phyloP scores from a whole-genome alignment of 2,888 invertebrate species.

The Alloscopus bannaensis region DNA sequence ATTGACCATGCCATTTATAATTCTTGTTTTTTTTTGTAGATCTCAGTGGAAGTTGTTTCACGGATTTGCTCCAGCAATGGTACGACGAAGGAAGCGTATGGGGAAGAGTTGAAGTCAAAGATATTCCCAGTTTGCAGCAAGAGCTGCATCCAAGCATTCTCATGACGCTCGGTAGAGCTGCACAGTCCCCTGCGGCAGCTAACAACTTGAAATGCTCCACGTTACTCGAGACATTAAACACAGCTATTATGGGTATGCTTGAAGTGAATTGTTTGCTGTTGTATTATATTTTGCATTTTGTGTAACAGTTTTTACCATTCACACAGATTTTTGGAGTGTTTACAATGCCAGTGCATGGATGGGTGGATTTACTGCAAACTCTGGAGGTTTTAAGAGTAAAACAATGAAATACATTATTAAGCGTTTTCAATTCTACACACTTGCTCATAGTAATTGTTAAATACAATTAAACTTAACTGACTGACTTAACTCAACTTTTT shows the following conservation, averaged over 20 bases:
- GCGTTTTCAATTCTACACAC: too few relatives aligned
- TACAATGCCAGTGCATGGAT: conserved; percentile 62
- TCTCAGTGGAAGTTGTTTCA: conserved; percentile 48
- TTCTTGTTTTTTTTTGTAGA: conserved; percentile 14
- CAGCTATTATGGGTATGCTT: conserved; percentile 78
- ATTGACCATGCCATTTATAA: neutral
- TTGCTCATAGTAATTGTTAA: too few relatives aligned
- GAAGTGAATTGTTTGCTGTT: neutral
- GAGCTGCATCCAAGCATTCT: conserved; percentile 81
- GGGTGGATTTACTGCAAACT: conserved; percentile 15
- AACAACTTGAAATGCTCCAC: conserved; percentile 86
- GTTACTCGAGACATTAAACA: conserved; percentile 81
- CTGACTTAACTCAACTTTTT: too few relatives aligned
- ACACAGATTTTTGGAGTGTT: conserved; percentile 68
- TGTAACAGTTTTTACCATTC: neutral
- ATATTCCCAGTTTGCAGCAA: conserved; percentile 78
- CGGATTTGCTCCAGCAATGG: conserved; percentile 64
- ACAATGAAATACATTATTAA: neutral
- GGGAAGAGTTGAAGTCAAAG: conserved; percentile 79
- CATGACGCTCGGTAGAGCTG: conserved; percentile 86
- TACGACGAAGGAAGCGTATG: conserved; percentile 70
- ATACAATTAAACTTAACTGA: too few relatives aligned
- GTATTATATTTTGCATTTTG: neutral
- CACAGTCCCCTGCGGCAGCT: conserved; percentile 87
- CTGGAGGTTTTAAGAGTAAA: conserved; percentile 31